These are phyloP conservation scores for Plagodis pulveraria DNA, from an alignment of 2,888 invertebrate genomes.

Conservation along the genomic window DNA sequence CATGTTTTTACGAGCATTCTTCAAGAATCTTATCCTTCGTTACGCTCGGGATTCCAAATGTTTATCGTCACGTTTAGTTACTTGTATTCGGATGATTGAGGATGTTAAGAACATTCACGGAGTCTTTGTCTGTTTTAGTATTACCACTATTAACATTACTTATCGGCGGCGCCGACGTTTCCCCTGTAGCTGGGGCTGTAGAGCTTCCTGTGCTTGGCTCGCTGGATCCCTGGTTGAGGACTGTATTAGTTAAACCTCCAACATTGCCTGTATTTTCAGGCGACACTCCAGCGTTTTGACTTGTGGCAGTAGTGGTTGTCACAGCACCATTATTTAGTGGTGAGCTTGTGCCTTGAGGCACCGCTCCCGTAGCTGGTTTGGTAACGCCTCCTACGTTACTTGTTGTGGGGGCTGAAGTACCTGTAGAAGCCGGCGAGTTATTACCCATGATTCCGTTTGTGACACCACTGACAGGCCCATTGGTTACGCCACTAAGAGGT, in stretches of 20 bases:
- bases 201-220: background rate
- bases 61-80: background rate
- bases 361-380: background rate
- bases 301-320: background rate
- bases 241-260: constrained; percentile 1
- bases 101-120: background rate
- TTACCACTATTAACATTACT: constrained; percentile 6
- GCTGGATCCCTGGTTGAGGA: background rate
- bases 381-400: background rate
- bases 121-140: background rate
- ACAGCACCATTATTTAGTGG: background rate
- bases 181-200: background rate
- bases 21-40: no score
- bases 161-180: background rate
- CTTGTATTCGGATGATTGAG: background rate
- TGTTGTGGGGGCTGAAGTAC: background rate
- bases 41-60: background rate
- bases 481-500: background rate
- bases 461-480: background rate
- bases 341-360: background rate
- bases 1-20: no score
- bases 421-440: background rate
- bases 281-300: background rate
- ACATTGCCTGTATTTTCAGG: background rate
- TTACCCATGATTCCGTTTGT: background rate